Evolutionary conservation across 2,113 vertebrate species (phyloP).

Genomic region (Columba livia): DNA sequence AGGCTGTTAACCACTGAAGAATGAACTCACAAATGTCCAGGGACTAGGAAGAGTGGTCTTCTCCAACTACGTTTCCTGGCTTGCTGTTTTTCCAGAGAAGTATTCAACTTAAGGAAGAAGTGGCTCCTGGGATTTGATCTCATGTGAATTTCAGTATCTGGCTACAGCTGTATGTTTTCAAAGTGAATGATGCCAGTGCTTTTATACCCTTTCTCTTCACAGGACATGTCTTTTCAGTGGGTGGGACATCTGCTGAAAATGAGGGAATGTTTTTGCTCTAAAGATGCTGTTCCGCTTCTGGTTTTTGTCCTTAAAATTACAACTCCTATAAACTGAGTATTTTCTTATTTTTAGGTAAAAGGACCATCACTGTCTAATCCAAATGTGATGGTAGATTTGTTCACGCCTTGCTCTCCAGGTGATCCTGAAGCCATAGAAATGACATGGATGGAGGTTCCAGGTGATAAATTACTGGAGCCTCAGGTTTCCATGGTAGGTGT

Average conservation of each 20-base stretch:
- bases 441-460: slow-evolving; percentile 95
- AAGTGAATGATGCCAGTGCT: not conserved
- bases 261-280: not conserved
- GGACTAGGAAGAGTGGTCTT: not conserved
- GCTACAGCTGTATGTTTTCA: not conserved
- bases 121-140: not conserved
- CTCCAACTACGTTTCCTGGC: not conserved
- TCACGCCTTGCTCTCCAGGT: slow-evolving; percentile 94
- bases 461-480: slow-evolving; percentile 92
- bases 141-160: not conserved
- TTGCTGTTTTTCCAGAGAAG: not conserved
- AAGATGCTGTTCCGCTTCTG: not conserved
- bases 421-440: slow-evolving; percentile 89
- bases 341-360: slow-evolving; percentile 76
- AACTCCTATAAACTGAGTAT: not conserved
- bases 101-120: not conserved
- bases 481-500: slow-evolving; percentile 87
- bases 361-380: slow-evolving; percentile 84
- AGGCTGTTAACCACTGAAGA: not conserved
- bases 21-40: not conserved
- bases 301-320: not conserved
- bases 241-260: not conserved
- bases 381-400: slow-evolving; percentile 77
- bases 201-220: not conserved
- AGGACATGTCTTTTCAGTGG: not conserved